These are phyloP conservation scores for Telenomus remus DNA, from an alignment of 1,140 invertebrate species.

Conservation along the genomic window DNA sequence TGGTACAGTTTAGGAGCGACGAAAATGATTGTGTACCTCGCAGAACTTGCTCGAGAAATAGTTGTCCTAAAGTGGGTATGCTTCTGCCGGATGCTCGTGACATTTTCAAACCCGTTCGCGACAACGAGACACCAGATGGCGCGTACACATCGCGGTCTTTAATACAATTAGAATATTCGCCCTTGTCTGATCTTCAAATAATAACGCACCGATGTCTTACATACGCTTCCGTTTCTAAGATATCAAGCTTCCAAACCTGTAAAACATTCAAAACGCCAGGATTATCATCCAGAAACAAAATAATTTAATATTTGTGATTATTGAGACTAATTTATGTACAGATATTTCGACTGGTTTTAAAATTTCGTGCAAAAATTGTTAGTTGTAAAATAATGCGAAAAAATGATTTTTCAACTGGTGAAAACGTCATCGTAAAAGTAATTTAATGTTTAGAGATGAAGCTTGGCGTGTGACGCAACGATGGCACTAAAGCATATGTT, in stretches of 20 bases:
- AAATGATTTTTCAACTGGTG: too few relatives aligned
- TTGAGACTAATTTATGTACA: too few relatives aligned
- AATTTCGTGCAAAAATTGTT: too few relatives aligned
- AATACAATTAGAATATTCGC: conserved; percentile 54
- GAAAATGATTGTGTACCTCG: conserved; percentile 72
- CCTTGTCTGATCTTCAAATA: conserved; percentile 70
- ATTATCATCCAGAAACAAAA: too few relatives aligned
- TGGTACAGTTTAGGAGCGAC: conserved; percentile 71
- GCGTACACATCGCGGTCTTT: conserved; percentile 68
- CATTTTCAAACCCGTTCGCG: conserved; percentile 46
- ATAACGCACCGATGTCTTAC: conserved; percentile 62
- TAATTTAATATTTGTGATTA: too few relatives aligned
- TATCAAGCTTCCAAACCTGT: too few relatives aligned
- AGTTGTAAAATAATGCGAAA: too few relatives aligned
- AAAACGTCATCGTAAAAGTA: conserved; percentile 41
- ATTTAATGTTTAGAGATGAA: conserved; percentile 46
- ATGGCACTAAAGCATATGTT: conserved; percentile 53
- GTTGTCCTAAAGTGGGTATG: conserved; percentile 26
- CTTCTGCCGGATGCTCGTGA: conserved; percentile 2
- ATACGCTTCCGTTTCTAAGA: background rate
- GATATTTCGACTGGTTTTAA: too few relatives aligned
- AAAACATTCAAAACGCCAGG: too few relatives aligned
- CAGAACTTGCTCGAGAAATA: conserved; percentile 65
- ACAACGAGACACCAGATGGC: conserved; percentile 68
- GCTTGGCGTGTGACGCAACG: conserved; percentile 42